A percentile compares a stretch with the other conserved stretches of the same genome.
These are phyloP conservation scores for Todus mexicanus DNA, from an alignment of 2,797 vertebrate genomes.

Conservation along the genomic window DNA sequence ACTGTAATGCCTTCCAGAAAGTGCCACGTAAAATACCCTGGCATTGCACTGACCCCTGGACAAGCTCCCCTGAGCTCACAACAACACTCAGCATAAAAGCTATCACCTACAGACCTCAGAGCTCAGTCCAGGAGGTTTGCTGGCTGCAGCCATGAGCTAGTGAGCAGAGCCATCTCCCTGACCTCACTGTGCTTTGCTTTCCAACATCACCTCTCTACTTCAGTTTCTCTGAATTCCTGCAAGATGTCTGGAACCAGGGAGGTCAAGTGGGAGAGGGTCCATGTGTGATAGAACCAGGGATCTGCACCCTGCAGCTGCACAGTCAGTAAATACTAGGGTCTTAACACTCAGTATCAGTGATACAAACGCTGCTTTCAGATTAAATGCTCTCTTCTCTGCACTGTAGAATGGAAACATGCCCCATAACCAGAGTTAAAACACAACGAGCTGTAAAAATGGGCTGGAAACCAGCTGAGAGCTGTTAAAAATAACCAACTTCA, in stretches of 20 bases:
- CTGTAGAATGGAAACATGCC: background rate
- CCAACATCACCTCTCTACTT: background rate
- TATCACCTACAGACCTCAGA: background rate
- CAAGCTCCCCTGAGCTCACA: background rate
- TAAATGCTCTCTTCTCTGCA: background rate
- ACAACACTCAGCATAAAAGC: background rate
- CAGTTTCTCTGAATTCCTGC: background rate
- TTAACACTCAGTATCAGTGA: background rate
- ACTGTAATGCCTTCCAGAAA: background rate
- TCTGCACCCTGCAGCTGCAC: background rate
- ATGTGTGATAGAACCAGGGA: accelerated
- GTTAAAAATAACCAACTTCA: background rate
- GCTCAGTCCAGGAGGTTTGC: background rate
- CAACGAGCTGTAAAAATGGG: background rate
- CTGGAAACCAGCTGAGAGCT: background rate
- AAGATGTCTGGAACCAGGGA: background rate
- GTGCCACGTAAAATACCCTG: background rate
- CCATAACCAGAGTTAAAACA: background rate
- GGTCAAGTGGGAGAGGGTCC: background rate
- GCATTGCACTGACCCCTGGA: background rate
- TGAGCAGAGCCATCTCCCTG: background rate
- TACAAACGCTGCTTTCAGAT: background rate
- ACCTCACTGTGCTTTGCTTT: background rate
- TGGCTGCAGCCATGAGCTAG: background rate
- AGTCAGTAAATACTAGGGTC: background rate